phyloP scores from a whole-genome alignment of 1,140 invertebrate genomes.

The Pararge aegeria region DNA sequence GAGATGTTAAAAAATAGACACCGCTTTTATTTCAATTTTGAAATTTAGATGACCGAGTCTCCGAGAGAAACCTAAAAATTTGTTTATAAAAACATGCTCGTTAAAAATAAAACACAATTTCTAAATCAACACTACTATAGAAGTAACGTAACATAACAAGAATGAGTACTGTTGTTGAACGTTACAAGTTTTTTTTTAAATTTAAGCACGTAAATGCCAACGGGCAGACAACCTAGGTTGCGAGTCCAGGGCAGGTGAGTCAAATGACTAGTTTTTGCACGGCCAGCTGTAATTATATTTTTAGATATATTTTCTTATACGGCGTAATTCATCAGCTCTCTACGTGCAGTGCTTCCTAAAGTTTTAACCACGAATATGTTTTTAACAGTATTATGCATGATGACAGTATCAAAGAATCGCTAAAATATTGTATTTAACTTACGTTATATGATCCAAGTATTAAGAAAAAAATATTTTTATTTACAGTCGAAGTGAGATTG shows the following conservation, averaged over 20 bases:
- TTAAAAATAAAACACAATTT: background rate
- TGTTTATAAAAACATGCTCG: background rate
- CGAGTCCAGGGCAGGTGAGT: slow-evolving; percentile 20
- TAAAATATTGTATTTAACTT: too few relatives aligned
- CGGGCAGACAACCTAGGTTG: slow-evolving; percentile 20
- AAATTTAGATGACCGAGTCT: background rate
- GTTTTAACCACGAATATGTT: background rate
- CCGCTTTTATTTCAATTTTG: background rate
- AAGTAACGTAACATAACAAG: slow-evolving; percentile 1
- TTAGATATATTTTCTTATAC: slow-evolving; percentile 35
- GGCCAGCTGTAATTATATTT: slow-evolving; percentile 31
- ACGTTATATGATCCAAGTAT: too few relatives aligned
- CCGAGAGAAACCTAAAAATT: too few relatives aligned
- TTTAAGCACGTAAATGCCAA: slow-evolving; percentile 20
- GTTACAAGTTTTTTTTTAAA: slow-evolving; percentile 14
- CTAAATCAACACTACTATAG: background rate
- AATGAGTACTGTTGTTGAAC: slow-evolving; percentile 1
- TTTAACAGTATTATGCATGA: too few relatives aligned
- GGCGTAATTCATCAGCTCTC: slow-evolving; percentile 17
- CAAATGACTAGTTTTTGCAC: slow-evolving; percentile 32
- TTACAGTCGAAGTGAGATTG: too few relatives aligned
- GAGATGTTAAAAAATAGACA: background rate
- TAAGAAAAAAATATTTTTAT: too few relatives aligned
- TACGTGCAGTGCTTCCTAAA: slow-evolving; percentile 20
- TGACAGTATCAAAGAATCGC: too few relatives aligned